Conservation (phyloP, 2,797 vertebrate species). For the Nannoperca obscura region DNA sequence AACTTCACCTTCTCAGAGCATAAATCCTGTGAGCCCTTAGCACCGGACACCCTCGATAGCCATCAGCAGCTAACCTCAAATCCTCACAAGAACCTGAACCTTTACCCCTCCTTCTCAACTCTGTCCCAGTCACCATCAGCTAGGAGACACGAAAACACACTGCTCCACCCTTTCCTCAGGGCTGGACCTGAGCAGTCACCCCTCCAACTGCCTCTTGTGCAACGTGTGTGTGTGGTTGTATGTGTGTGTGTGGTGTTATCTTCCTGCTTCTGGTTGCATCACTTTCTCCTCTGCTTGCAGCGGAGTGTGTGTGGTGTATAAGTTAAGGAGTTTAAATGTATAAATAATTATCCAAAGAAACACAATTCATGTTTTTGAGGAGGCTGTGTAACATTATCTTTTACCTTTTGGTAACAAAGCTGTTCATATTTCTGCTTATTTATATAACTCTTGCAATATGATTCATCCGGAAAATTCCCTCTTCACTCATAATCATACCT, state of each 20-base stretch:
- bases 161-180: slow-evolving; percentile 57
- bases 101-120: slow-evolving; percentile 5
- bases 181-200: slow-evolving; percentile 40
- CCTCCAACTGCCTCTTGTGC: slow-evolving; percentile 39
- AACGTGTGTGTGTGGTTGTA: slow-evolving; percentile 24
- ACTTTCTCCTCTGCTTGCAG: slow-evolving; percentile 42
- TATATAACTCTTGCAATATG: slow-evolving; percentile 1
- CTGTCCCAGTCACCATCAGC: slow-evolving; percentile 21
- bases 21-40: background rate
- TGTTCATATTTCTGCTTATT: background rate
- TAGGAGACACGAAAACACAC: slow-evolving; percentile 11
- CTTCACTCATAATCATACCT: background rate
- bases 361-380: background rate
- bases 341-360: background rate
- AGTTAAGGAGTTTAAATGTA: background rate
- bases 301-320: background rate
- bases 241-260: background rate
- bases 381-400: background rate
- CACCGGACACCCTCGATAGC: background rate
- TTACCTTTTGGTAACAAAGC: background rate
- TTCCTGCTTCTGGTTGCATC: slow-evolving; percentile 58
- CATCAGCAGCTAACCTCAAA: slow-evolving; percentile 3
- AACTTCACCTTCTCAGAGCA: background rate
- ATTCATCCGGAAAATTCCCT: slow-evolving; percentile 32
- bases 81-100: background rate